Conservation (phyloP, 2,797 vertebrate species). For the Sciaenops ocellatus region DNA sequence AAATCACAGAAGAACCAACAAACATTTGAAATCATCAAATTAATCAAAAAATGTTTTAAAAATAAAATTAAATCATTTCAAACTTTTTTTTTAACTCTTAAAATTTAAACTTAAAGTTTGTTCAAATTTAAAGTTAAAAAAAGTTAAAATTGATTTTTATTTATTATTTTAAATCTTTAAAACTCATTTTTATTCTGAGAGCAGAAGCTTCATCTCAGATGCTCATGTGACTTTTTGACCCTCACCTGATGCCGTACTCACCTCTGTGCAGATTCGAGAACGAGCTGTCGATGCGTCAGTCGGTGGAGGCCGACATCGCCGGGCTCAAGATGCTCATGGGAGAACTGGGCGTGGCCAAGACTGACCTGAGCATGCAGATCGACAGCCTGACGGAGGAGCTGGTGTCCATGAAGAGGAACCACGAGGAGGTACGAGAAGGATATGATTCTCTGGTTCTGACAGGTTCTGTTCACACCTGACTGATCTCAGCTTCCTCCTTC, state of each 20-base stretch:
- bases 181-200: too few relatives aligned
- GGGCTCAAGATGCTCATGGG: conserved; percentile 76
- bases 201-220: too few relatives aligned
- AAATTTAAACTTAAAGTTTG: too few relatives aligned
- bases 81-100: too few relatives aligned
- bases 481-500: neutral
- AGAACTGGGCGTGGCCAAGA: conserved; percentile 69
- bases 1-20: too few relatives aligned
- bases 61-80: too few relatives aligned
- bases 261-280: conserved; percentile 76
- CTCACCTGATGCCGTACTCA: neutral
- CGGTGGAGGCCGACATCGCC: conserved; percentile 81
- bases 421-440: conserved; percentile 75
- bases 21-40: too few relatives aligned
- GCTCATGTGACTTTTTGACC: neutral
- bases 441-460: neutral
- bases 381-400: conserved; percentile 78
- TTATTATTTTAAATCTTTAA: too few relatives aligned
- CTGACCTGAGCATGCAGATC: conserved; percentile 78
- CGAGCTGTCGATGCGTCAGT: conserved; percentile 77
- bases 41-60: too few relatives aligned
- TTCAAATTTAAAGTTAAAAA: too few relatives aligned
- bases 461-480: neutral
- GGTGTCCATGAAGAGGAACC: conserved; percentile 75
- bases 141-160: too few relatives aligned